A percentile compares a stretch with the other conserved stretches of the same genome.
These are phyloP conservation scores for Macaca nemestrina DNA, from an alignment of 2,113 vertebrate genomes.

Conservation along the genomic window DNA sequence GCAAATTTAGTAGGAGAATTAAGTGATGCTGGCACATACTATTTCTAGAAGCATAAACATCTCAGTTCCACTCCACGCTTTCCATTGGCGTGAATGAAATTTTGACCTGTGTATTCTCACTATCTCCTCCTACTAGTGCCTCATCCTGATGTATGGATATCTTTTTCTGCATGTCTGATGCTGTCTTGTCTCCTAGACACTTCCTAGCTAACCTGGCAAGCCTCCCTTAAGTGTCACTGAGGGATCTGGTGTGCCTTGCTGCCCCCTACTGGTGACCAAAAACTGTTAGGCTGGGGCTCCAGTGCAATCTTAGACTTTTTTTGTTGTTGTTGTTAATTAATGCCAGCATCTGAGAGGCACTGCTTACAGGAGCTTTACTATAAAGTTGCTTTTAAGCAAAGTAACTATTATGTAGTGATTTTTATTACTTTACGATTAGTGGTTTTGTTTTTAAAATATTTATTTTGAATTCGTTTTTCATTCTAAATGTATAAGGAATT, in stretches of 20 bases:
- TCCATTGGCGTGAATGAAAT: background rate
- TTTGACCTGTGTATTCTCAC: background rate
- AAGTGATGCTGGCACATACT: background rate
- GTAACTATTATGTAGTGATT: background rate
- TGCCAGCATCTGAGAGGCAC: background rate
- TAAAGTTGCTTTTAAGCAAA: background rate
- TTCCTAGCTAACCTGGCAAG: background rate
- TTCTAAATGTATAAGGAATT: background rate
- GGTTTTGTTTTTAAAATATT: background rate
- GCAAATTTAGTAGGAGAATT: background rate
- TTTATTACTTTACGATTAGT: background rate
- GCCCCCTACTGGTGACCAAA: slow-evolving; percentile 52
- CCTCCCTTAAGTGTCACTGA: background rate
- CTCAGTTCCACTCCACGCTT: background rate
- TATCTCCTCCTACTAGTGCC: background rate
- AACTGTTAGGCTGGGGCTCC: background rate
- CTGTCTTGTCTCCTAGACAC: background rate
- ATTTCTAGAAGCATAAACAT: background rate
- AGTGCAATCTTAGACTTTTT: background rate
- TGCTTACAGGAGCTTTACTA: background rate
- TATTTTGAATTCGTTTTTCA: slow-evolving; percentile 10
- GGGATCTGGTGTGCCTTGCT: background rate
- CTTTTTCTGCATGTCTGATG: background rate
- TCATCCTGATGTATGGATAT: background rate
- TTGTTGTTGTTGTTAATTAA: background rate